Evolutionary conservation across 2,113 vertebrate species (phyloP), one percentile per base, ranked within the genome.

Genomic region (Sula dactylatra): DNA sequence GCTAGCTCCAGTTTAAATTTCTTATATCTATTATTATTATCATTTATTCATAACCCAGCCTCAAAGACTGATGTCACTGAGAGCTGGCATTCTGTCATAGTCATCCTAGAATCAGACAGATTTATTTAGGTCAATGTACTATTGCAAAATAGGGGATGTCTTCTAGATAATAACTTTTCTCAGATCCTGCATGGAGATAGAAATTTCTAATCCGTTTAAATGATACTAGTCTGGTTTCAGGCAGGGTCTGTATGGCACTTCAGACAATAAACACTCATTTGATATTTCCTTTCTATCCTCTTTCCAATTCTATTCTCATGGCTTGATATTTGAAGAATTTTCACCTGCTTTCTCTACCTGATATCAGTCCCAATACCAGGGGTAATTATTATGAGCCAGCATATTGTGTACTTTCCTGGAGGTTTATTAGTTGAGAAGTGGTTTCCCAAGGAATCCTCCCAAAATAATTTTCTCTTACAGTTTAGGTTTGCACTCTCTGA

Each of bases 121-220:
- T 92, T 86, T 91, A 91, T 95, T 86, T 81, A 88, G 82, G 59
- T 52, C 29, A 71, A 94, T 7, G 16, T 90, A 86, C 66, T 78
- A 81, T 31, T 88, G 55, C 29, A 78, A 83, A 91, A 84, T 47
- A 88, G 72, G 88, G 22, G 15, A 81, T 73, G 64, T 32, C 45
- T 90, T 94, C 50, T 50, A 86, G 67, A 86, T 83, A 84, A 72
- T 83, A 88, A 58, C 45, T 90, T 83, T 76, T 86, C 38, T 73
- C 54, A 78, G 71, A 88, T 86, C 34, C 64, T 86, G 31, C 36
- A 81, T 3, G 1, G 50, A 78, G 66, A 55, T 38, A 67, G 32
- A 72, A 29, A 80, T 86, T 94, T 94, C 64, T 88, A 58, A 88
- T 81, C 64, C 7, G n/a, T 83, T 94, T 93, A 86, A 92, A 90